These are phyloP conservation scores for Drosophila bunnanda DNA, from an alignment of 2,888 invertebrate species.

Conservation along the genomic window DNA sequence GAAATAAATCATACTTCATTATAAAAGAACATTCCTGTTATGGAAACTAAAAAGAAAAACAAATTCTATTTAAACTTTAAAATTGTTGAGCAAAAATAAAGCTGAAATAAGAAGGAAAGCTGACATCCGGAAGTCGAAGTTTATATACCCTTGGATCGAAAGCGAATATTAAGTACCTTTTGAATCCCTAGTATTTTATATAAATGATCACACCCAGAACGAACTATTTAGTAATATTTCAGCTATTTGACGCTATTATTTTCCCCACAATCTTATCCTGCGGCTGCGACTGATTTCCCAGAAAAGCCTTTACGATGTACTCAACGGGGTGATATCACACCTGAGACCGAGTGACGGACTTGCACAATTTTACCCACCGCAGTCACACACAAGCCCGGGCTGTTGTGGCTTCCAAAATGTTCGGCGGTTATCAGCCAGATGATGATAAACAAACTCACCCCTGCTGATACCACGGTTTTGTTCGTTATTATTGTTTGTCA, in stretches of 20 bases:
- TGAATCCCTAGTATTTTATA: background rate
- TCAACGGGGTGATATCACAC: conserved; percentile 34
- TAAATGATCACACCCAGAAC: background rate
- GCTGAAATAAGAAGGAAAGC: too few relatives aligned
- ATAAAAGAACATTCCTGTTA: background rate
- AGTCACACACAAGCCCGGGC: conserved; percentile 10
- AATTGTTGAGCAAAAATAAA: too few relatives aligned
- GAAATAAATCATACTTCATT: conserved; percentile 5
- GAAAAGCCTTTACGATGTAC: conserved; percentile 31
- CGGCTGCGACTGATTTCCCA: conserved; percentile 31
- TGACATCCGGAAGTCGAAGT: too few relatives aligned
- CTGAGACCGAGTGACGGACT: conserved; percentile 55
- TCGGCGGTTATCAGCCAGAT: conserved; percentile 35
- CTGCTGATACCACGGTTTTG: conserved; percentile 26
- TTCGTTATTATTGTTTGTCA: conserved; percentile 39
- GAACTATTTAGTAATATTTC: background rate
- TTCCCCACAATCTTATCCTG: conserved; percentile 35
- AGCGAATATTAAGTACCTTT: background rate
- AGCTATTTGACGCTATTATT: background rate
- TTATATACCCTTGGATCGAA: too few relatives aligned
- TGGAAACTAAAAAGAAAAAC: background rate
- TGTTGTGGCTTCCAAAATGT: conserved; percentile 19
- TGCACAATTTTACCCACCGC: conserved; percentile 56
- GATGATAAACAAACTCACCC: conserved; percentile 44
- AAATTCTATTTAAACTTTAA: background rate